These are phyloP conservation scores for Setophaga petechia DNA, from an alignment of 2,113 vertebrate genomes.

Conservation along the genomic window DNA sequence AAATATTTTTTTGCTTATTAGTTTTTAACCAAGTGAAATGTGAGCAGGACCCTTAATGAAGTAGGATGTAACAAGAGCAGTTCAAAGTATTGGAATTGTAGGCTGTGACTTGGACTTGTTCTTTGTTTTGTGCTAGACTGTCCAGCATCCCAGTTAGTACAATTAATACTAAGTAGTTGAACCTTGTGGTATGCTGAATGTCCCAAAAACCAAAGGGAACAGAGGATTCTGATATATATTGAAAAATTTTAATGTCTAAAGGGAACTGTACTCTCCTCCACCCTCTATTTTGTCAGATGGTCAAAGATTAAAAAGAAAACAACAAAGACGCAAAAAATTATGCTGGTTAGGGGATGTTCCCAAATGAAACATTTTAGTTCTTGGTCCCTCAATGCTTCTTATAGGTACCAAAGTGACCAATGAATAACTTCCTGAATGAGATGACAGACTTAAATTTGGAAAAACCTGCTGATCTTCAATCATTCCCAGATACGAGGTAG, in stretches of 20 bases:
- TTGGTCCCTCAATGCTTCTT: background rate
- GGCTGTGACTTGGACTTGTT: background rate
- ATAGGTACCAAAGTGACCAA: background rate
- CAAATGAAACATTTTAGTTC: background rate
- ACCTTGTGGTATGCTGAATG: background rate
- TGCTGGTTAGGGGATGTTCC: background rate
- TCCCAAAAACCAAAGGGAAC: background rate
- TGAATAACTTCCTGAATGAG: background rate
- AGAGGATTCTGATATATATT: background rate
- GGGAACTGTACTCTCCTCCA: background rate
- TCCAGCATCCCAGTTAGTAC: background rate
- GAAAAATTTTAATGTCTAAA: background rate
- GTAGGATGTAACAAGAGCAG: background rate
- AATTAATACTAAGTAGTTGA: background rate
- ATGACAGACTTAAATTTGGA: background rate
- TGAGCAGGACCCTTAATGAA: background rate
- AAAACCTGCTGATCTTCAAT: background rate
- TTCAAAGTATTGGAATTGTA: background rate
- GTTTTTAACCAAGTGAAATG: background rate
- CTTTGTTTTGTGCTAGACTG: background rate
- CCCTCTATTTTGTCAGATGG: background rate
- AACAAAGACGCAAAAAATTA: background rate
- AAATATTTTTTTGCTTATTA: background rate
- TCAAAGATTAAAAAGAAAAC: background rate
- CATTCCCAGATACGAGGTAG: rapidly evolving